Base-by-base conservation (phyloP, 2,797 vertebrate species). In the Oryzias sinensis region DNA sequence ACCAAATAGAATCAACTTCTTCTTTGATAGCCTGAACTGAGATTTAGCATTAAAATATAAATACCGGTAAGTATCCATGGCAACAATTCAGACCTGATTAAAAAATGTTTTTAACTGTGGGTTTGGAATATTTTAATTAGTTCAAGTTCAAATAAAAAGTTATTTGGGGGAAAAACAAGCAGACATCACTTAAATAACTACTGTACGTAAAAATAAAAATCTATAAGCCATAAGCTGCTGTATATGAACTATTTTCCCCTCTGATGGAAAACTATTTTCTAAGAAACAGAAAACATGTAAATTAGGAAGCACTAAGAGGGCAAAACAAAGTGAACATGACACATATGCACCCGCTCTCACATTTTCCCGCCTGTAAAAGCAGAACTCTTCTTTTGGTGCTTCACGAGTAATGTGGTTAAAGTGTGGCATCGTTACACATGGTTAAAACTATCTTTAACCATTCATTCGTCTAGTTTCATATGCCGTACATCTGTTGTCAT, bases 391-490 rank as follows among this genome's bases (percentile, higher is more conserved):
- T 70, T 72, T 54, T 49, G 47, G 69, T 58, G 44, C 58, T 71
- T 64, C 67, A 64, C 72, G 72, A 83, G 49, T 24, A 62, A 41
- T 82, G 81, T 77, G 83, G 79, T 79, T 67, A 66, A 81, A 82
- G 76, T 16, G 47, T 77, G 22, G 43, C 59, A 63, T 74, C 76
- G 66, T 80, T 79, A 79, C 80, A 83, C 76, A 79, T 73, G 72
- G 70, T 61, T 56, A 5, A 17, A 59, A 68, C 70, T 85, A 82
- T 82, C 83, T 75, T 81, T 77, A 73, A 53, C 59, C 73, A 74
- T 80, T 79, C 52, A 56, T 58, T 55, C 46, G 27, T 56, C 44
- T 59, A 44, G 16, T 72, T 49, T 68, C 72, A 53, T 42, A 62
- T 81, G 45, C 41, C 13, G 8, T 63, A 68, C 60, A 43, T 61